Percentiles rank a stretch among this genome's conserved stretches.
phyloP scores from a whole-genome alignment of 2,797 vertebrate genomes.

The Australoheros facetus region DNA sequence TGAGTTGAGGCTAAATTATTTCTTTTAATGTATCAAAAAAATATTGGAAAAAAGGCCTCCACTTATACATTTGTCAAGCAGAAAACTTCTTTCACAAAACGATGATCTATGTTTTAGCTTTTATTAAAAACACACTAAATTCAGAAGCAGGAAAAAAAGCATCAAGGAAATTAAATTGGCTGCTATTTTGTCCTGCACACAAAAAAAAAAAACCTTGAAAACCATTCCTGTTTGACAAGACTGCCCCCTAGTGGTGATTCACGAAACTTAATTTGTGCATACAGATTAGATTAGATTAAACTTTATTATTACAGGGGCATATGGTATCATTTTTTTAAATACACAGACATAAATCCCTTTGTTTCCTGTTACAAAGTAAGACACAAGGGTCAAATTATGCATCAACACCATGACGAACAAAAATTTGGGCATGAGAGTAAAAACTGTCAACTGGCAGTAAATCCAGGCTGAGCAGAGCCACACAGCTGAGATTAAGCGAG shows the following conservation, averaged over 20 bases:
- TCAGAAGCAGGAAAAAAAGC: background rate
- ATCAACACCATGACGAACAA: slow-evolving; percentile 20
- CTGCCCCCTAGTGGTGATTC: slow-evolving; percentile 71
- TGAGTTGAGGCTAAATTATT: background rate
- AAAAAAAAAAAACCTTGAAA: background rate
- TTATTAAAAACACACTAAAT: slow-evolving; percentile 15
- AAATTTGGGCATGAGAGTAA: slow-evolving; percentile 25
- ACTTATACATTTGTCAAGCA: background rate
- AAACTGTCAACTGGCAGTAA: slow-evolving; percentile 49
- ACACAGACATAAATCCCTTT: slow-evolving; percentile 36
- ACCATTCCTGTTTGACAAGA: slow-evolving; percentile 56
- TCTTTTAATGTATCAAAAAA: background rate
- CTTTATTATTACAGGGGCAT: background rate
- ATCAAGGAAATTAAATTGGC: slow-evolving; percentile 20
- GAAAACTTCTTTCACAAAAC: slow-evolving; percentile 1
- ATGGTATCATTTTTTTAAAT: slow-evolving; percentile 23
- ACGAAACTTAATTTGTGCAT: background rate
- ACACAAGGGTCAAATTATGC: slow-evolving; percentile 34
- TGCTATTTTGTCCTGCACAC: slow-evolving; percentile 21
- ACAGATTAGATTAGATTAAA: too few species aligned
- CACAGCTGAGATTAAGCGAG: slow-evolving; percentile 57
- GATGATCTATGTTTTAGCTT: slow-evolving; percentile 16
- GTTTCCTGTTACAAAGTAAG: slow-evolving; percentile 40
- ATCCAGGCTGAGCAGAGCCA: slow-evolving; percentile 54
- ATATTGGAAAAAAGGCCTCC: too few species aligned